Percentiles rank a stretch among this genome's conserved stretches.
Evolutionary conservation across 2,888 invertebrate species (phyloP).

Genomic region (Serrognathus titanus): DNA sequence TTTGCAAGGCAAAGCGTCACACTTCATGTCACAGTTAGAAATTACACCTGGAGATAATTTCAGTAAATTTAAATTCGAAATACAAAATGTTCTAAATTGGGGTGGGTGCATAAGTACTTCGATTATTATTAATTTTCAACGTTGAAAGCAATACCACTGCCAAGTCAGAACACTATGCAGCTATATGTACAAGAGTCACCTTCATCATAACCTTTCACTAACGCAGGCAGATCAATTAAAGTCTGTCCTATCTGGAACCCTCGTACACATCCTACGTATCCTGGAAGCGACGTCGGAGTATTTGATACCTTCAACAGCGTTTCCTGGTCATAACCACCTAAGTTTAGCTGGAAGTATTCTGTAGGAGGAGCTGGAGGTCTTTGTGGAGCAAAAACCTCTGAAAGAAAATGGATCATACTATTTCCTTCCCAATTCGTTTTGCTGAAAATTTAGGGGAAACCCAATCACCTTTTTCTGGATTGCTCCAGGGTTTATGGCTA

Average conservation of each 20-base stretch:
- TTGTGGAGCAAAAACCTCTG: constrained; percentile 83
- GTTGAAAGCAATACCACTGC: not conserved
- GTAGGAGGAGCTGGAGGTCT: constrained; percentile 86
- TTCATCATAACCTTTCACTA: constrained; percentile 59
- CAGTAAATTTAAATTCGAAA: constrained; percentile 8
- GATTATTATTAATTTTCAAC: not conserved
- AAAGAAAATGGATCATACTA: not conserved
- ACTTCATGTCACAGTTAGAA: constrained; percentile 84
- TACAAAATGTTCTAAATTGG: not conserved
- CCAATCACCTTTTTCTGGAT: constrained; percentile 69
- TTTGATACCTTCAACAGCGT: constrained; percentile 61
- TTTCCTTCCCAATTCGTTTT: not conserved
- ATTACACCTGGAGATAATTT: constrained; percentile 64
- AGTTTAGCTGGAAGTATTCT: constrained; percentile 83
- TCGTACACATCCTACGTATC: constrained; percentile 83
- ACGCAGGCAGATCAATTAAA: constrained; percentile 72
- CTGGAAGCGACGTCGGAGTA: constrained; percentile 56
- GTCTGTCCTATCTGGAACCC: constrained; percentile 82
- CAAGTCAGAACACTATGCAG: too few relatives aligned
- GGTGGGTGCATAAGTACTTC: not conserved
- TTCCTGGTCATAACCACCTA: constrained; percentile 80
- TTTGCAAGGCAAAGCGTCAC: constrained; percentile 82
- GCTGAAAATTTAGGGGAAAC: not conserved
- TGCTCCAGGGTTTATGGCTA: constrained; percentile 82
- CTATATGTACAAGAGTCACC: constrained; percentile 49